Conservation (phyloP, 2,113 vertebrate genomes). For the Marmota flaviventris region DNA sequence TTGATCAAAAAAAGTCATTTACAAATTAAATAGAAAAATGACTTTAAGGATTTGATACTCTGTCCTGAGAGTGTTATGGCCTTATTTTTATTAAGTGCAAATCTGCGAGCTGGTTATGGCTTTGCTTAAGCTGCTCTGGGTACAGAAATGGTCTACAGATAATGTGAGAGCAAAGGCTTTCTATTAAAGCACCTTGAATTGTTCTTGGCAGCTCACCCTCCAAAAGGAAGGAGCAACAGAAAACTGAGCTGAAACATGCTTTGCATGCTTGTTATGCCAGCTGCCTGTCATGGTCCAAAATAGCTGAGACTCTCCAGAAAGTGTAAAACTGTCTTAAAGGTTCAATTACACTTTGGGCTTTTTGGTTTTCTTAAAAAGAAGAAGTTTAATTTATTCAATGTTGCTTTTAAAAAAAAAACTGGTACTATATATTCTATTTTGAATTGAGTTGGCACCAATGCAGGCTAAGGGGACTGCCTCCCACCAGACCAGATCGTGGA, state of each 20-base stretch:
- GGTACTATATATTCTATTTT: background rate
- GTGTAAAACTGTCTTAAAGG: slow-evolving; percentile 56
- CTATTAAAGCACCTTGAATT: slow-evolving; percentile 42
- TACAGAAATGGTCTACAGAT: background rate
- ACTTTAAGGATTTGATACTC: background rate
- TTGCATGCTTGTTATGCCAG: background rate
- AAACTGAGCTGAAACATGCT: slow-evolving; percentile 31
- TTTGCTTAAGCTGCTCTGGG: background rate
- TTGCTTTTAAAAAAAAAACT: background rate
- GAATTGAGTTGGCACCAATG: background rate
- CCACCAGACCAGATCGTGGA: background rate
- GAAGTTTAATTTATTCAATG: slow-evolving; percentile 32
- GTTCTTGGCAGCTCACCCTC: slow-evolving; percentile 48
- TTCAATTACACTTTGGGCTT: slow-evolving; percentile 41
- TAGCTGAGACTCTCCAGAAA: slow-evolving; percentile 49
- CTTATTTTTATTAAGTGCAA: background rate
- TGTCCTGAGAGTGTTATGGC: background rate
- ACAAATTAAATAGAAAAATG: slow-evolving; percentile 22
- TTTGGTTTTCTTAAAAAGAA: slow-evolving; percentile 52
- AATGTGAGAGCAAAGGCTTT: background rate
- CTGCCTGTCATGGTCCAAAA: slow-evolving; percentile 43
- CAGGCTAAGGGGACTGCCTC: background rate
- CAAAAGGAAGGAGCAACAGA: slow-evolving; percentile 12
- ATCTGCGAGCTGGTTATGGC: background rate
- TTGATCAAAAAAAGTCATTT: background rate